phyloP scores from a whole-genome alignment of 2,113 vertebrate species.

The Solenodon paradoxus region DNA sequence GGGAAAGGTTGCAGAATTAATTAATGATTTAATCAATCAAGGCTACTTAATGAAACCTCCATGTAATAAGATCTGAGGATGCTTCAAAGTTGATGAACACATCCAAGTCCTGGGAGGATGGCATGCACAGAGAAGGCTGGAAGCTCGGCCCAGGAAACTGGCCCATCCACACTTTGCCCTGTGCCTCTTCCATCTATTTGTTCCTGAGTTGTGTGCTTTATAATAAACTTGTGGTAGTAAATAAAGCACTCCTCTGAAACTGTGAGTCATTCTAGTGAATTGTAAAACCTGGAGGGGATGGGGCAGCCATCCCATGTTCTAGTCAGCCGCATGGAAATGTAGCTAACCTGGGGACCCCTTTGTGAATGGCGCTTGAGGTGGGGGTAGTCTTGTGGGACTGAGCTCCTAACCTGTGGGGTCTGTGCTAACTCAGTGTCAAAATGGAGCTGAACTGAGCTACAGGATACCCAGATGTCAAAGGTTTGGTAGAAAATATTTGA shows the following conservation, averaged over 20 bases:
- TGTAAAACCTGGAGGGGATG: accelerated
- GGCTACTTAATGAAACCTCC: background rate
- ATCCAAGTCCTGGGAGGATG: accelerated
- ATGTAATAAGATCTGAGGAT: background rate
- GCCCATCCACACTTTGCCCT: background rate
- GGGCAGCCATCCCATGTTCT: background rate
- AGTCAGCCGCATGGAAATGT: background rate
- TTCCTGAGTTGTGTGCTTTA: background rate
- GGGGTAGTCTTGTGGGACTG: background rate
- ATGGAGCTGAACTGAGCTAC: background rate
- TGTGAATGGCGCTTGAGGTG: background rate
- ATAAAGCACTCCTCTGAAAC: background rate
- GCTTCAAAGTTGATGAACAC: background rate
- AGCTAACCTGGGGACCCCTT: background rate
- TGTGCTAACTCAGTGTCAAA: background rate
- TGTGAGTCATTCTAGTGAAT: background rate
- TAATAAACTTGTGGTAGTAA: background rate
- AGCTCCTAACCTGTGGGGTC: background rate
- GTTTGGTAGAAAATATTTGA: background rate
- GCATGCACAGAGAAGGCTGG: background rate
- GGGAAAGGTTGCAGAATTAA: background rate
- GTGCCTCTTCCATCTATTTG: background rate
- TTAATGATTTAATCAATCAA: background rate
- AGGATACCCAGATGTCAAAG: background rate
- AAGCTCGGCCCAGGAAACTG: background rate